Conservation (phyloP, 2,888 invertebrate genomes). For the Trypoxylon attenuatum region DNA sequence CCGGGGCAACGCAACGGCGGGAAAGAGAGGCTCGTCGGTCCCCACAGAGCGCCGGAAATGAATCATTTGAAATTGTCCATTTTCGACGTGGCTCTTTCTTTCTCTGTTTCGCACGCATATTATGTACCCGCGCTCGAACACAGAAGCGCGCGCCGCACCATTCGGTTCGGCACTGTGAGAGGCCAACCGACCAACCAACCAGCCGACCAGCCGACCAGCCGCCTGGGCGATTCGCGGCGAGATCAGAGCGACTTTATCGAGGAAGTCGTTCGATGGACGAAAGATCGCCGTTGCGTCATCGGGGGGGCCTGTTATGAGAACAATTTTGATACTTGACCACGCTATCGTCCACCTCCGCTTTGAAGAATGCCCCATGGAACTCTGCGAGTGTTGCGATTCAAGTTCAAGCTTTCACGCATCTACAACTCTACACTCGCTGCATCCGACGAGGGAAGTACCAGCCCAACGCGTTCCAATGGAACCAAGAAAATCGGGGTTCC, state of each 20-base stretch:
- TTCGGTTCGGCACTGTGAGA: too few relatives aligned
- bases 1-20: conserved; percentile 24
- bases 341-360: too few relatives aligned
- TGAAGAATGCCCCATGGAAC: too few relatives aligned
- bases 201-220: not conserved
- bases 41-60: conserved; percentile 66
- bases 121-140: conserved; percentile 30
- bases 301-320: conserved; percentile 7
- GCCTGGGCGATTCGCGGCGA: conserved; percentile 10
- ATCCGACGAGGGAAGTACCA: too few relatives aligned
- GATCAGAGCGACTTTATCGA: conserved; percentile 27
- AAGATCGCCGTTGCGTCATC: conserved; percentile 25
- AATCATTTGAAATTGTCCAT: conserved; percentile 71
- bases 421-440: too few relatives aligned
- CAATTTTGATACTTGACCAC: not conserved
- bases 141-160: too few relatives aligned
- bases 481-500: too few relatives aligned
- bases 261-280: conserved; percentile 21
- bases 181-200: not conserved
- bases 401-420: too few relatives aligned
- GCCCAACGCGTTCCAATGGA: too few relatives aligned
- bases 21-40: conserved; percentile 43
- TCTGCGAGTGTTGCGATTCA: too few relatives aligned
- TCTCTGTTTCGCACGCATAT: conserved; percentile 15
- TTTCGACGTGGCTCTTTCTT: conserved; percentile 53